These are phyloP conservation scores for Sebastolobus altivelis DNA, from an alignment of 2,797 vertebrate species.

Conservation along the genomic window DNA sequence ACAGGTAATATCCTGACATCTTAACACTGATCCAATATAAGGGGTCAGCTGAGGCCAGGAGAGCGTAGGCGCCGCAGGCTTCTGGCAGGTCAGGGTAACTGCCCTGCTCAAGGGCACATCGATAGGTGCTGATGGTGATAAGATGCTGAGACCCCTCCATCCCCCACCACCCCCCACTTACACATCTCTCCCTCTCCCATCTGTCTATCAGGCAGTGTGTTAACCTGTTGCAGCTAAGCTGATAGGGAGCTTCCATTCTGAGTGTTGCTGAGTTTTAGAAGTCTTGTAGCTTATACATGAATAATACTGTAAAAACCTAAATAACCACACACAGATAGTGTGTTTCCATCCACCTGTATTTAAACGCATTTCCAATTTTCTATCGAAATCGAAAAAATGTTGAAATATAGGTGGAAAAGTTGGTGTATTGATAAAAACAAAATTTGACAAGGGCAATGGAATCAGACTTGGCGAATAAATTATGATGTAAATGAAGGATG, in stretches of 20 bases:
- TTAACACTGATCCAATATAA: slow-evolving; percentile 42
- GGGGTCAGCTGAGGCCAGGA: slow-evolving; percentile 30
- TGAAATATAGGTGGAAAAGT: background rate
- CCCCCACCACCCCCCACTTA: background rate
- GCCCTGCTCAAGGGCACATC: slow-evolving; percentile 15
- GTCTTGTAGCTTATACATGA: background rate
- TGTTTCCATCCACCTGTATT: background rate
- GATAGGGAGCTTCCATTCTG: slow-evolving; percentile 44
- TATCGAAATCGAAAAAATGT: too few species aligned
- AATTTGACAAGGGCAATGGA: too few species aligned
- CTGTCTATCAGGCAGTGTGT: background rate
- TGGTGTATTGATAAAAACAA: background rate
- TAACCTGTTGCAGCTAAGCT: slow-evolving; percentile 50
- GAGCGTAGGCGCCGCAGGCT: background rate
- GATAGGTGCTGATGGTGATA: background rate
- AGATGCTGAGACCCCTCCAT: background rate
- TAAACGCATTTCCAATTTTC: background rate
- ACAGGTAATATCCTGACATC: slow-evolving; percentile 47
- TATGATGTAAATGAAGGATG: background rate
- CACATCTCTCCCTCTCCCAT: too few species aligned
- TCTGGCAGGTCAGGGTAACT: slow-evolving; percentile 18
- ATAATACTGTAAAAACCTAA: background rate
- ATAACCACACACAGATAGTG: background rate
- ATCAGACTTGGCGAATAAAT: background rate
- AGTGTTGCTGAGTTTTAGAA: slow-evolving; percentile 12